These are phyloP conservation scores for Tolmerus cingulatus DNA, from an alignment of 2,888 invertebrate genomes.

Conservation along the genomic window DNA sequence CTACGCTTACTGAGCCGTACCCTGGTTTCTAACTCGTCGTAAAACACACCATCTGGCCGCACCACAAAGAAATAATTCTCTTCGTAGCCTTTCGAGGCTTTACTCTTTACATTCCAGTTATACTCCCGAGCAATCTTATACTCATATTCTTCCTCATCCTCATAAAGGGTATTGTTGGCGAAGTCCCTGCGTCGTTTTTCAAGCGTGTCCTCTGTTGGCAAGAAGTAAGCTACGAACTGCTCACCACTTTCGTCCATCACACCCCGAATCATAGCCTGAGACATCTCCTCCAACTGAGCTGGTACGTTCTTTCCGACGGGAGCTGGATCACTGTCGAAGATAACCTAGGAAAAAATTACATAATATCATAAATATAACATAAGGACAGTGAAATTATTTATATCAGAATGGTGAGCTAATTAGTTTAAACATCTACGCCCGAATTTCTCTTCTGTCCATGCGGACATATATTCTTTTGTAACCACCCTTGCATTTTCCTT, in stretches of 20 bases:
- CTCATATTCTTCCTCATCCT: constrained; percentile 92
- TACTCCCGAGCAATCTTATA: constrained; percentile 98
- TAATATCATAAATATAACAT: too few species aligned
- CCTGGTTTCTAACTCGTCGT: constrained; percentile 94
- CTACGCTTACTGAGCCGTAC: constrained; percentile 93
- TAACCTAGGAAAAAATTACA: constrained; percentile 67
- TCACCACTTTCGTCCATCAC: constrained; percentile 99
- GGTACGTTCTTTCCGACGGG: constrained; percentile 86
- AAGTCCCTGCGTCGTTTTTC: constrained; percentile 87
- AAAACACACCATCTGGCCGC: constrained; percentile 88
- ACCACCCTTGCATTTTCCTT: too few species aligned
- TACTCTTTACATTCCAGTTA: constrained; percentile 99
- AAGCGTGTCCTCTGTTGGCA: constrained; percentile 92
- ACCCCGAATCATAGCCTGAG: constrained; percentile 99
- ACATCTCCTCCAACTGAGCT: constrained; percentile 95
- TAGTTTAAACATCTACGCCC: too few species aligned
- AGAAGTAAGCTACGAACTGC: constrained; percentile 98
- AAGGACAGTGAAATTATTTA: too few species aligned
- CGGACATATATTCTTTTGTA: too few species aligned
- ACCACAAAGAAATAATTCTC: constrained; percentile 97
- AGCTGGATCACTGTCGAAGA: constrained; percentile 98
- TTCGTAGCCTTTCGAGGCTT: constrained; percentile 92
- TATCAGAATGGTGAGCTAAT: too few species aligned
- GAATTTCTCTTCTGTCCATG: too few species aligned
- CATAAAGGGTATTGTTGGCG: constrained; percentile 77